phyloP scores from a whole-genome alignment of 2,797 vertebrate genomes.

The Emys orbicularis region DNA sequence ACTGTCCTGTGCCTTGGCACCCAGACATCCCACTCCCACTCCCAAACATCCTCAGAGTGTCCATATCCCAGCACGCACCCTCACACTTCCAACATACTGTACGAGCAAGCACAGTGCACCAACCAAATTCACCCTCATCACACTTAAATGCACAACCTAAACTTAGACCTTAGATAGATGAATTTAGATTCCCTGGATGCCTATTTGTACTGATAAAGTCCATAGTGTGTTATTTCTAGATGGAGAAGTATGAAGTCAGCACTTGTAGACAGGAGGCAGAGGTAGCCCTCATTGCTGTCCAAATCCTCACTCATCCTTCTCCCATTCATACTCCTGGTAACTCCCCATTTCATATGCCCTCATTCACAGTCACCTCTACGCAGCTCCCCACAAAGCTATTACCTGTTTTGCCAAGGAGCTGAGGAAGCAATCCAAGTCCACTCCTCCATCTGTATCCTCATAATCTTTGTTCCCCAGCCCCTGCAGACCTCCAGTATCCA shows the following conservation, averaged over 20 bases:
- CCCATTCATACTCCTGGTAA: slow-evolving; percentile 35
- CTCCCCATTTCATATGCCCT: not conserved
- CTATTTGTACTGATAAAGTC: fast-evolving
- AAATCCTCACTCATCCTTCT: slow-evolving; percentile 27
- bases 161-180: not conserved
- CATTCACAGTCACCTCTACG: not conserved
- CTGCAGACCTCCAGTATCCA: not conserved
- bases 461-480: not conserved
- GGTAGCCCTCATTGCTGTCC: fast-evolving
- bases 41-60: not conserved
- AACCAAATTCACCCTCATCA: not conserved
- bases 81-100: not conserved
- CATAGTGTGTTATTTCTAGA: slow-evolving; percentile 21
- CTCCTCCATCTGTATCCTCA: not conserved
- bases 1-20: not conserved
- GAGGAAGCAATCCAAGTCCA: not conserved
- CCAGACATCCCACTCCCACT: not conserved
- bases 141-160: not conserved
- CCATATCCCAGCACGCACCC: not conserved
- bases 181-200: not conserved
- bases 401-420: fast-evolving
- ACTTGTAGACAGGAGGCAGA: not conserved
- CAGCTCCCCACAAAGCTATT: not conserved
- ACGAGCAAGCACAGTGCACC: fast-evolving
- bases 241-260: slow-evolving; percentile 25